Evolutionary conservation across 2,113 vertebrate genomes (phyloP).

Genomic region (Stigmatopora argus): DNA sequence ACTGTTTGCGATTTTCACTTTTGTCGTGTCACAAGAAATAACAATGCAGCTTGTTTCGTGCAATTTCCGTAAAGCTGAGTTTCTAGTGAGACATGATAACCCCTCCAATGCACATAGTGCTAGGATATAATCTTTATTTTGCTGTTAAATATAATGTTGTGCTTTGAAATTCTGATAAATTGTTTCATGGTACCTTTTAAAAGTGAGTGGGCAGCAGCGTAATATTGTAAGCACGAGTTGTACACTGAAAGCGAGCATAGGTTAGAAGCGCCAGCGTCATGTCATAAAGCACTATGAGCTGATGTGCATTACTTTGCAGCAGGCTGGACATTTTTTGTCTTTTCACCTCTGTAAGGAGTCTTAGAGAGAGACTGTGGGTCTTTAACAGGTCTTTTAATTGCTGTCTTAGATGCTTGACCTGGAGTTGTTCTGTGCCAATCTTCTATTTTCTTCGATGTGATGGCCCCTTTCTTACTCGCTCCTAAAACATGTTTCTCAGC

Average conservation of each 20-base stretch:
- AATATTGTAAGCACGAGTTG: slow-evolving; percentile 54
- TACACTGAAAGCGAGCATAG: slow-evolving; percentile 57
- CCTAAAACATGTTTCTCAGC: slow-evolving; percentile 53
- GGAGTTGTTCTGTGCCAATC: slow-evolving; percentile 55
- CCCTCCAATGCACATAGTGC: slow-evolving; percentile 10
- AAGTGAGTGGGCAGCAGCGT: slow-evolving; percentile 45
- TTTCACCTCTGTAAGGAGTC: slow-evolving; percentile 44
- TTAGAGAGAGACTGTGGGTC: slow-evolving; percentile 52
- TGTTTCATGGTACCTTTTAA: slow-evolving; percentile 35
- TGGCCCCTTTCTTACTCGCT: slow-evolving; percentile 51
- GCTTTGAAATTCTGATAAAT: slow-evolving; percentile 5
- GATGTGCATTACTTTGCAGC: slow-evolving; percentile 57
- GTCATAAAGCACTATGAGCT: slow-evolving; percentile 35
- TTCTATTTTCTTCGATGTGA: slow-evolving; percentile 53
- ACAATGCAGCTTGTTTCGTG: slow-evolving; percentile 36
- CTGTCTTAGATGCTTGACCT: slow-evolving; percentile 46
- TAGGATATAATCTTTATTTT: slow-evolving; percentile 19
- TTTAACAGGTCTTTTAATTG: slow-evolving; percentile 51
- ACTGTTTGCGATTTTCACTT: slow-evolving; percentile 35
- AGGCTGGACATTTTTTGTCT: slow-evolving; percentile 68
- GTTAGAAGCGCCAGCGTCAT: slow-evolving; percentile 37
- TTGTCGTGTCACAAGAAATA: slow-evolving; percentile 33
- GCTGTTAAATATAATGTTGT: slow-evolving; percentile 15
- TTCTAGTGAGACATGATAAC: slow-evolving; percentile 16
- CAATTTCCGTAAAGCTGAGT: slow-evolving; percentile 26